phyloP scores from a whole-genome alignment of 2,888 invertebrate genomes.

The Sabatieria punctata region DNA sequence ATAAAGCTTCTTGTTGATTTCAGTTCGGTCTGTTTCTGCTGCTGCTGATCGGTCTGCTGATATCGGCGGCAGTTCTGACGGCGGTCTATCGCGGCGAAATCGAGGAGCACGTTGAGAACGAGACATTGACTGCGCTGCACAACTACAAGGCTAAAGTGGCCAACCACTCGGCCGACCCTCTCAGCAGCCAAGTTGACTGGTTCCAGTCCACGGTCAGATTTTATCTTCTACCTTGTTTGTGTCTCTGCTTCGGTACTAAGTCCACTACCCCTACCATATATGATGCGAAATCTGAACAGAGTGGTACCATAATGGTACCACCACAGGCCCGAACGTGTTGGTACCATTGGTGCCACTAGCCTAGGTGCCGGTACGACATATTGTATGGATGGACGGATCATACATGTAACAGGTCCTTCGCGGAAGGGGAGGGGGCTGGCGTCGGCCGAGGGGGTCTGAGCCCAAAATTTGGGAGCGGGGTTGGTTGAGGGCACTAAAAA shows the following conservation, averaged over 20 bases:
- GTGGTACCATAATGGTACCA: no score
- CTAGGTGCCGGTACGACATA: no score
- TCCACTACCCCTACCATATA: no score
- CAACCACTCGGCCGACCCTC: not conserved
- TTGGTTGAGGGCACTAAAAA: no score
- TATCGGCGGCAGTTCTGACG: not conserved
- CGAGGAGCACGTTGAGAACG: not conserved
- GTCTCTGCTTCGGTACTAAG: not conserved
- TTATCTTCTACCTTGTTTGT: not conserved
- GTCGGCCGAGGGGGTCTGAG: no score
- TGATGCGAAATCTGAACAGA: no score
- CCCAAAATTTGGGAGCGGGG: no score
- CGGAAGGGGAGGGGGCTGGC: no score
- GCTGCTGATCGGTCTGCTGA: not conserved
- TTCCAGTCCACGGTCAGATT: not conserved
- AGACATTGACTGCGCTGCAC: not conserved
- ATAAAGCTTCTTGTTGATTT: not conserved
- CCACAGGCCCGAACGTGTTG: no score
- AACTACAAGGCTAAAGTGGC: not conserved
- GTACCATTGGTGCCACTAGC: no score
- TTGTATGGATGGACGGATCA: no score
- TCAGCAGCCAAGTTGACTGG: conserved; percentile 1
- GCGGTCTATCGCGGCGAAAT: not conserved
- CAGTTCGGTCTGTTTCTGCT: conserved; percentile 5
- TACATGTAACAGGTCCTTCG: no score